These are phyloP conservation scores for Todiramphus chloris DNA, from an alignment of 2,113 vertebrate species.

Conservation along the genomic window DNA sequence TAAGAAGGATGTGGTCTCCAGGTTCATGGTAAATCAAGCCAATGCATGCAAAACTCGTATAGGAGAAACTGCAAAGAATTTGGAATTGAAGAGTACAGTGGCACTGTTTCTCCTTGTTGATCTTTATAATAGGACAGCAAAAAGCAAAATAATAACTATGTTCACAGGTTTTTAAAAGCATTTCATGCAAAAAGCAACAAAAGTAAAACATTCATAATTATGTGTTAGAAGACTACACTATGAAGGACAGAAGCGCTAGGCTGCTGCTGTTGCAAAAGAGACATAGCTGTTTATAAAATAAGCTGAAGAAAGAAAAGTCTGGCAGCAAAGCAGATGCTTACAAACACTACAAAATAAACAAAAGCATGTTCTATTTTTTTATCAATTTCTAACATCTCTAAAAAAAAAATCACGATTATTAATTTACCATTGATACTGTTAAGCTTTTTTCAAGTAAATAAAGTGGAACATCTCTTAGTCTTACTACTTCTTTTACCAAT, in stretches of 20 bases:
- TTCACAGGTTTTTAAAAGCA: neutral
- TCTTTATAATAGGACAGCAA: neutral
- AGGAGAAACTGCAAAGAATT: neutral
- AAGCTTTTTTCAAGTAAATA: neutral
- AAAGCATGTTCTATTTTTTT: neutral
- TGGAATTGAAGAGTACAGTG: neutral
- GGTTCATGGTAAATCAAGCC: neutral
- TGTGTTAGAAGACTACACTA: neutral
- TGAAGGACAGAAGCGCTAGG: neutral
- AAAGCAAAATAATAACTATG: neutral
- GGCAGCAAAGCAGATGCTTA: neutral
- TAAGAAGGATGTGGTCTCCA: slow-evolving; percentile 12
- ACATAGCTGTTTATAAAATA: neutral
- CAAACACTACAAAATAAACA: neutral
- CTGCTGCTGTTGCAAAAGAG: neutral
- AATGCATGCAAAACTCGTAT: slow-evolving; percentile 18
- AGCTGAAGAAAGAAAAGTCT: neutral
- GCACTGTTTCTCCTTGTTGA: neutral
- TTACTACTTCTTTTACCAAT: neutral
- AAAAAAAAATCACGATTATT: neutral
- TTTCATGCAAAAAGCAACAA: neutral
- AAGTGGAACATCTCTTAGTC: neutral
- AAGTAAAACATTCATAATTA: neutral
- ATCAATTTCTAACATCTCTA: neutral
- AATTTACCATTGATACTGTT: neutral